phyloP scores from a whole-genome alignment of 2,888 invertebrate genomes.

The Spatulosminthurus flaviceps region DNA sequence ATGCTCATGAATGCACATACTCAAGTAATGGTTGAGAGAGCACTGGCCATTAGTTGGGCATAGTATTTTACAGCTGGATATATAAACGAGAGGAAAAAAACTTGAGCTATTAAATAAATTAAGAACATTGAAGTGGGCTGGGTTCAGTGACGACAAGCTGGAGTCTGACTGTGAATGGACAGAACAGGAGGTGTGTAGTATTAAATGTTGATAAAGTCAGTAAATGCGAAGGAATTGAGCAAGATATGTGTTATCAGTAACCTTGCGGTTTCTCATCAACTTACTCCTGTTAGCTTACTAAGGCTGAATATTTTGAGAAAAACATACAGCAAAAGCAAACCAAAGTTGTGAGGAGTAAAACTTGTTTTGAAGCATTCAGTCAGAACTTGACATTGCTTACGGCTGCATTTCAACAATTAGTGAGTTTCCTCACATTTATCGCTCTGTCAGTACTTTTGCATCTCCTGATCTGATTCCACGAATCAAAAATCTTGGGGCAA shows the following conservation, averaged over 20 bases:
- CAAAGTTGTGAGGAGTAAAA: neutral
- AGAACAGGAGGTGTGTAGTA: neutral
- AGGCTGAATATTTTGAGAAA: no score
- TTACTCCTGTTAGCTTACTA: neutral
- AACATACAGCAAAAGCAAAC: neutral
- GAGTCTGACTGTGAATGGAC: neutral
- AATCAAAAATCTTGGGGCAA: conserved; percentile 6
- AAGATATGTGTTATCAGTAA: neutral
- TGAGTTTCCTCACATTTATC: no score
- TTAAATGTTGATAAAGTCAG: conserved; percentile 13
- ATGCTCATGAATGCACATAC: neutral
- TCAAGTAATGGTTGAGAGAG: neutral
- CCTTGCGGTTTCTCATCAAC: conserved; percentile 3
- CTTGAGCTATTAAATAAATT: conserved; percentile 19
- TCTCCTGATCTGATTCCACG: neutral
- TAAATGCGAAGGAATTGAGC: conserved; percentile 23
- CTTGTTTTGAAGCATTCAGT: neutral
- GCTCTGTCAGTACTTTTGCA: no score
- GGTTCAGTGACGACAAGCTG: neutral
- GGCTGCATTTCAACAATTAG: no score
- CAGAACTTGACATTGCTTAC: no score
- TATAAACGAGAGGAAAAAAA: neutral
- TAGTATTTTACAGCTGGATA: neutral
- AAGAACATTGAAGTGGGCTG: neutral
- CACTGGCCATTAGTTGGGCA: neutral